Evolutionary conservation across 2,113 vertebrate species (phyloP).

Genomic region (Chaenogobius annularis): DNA sequence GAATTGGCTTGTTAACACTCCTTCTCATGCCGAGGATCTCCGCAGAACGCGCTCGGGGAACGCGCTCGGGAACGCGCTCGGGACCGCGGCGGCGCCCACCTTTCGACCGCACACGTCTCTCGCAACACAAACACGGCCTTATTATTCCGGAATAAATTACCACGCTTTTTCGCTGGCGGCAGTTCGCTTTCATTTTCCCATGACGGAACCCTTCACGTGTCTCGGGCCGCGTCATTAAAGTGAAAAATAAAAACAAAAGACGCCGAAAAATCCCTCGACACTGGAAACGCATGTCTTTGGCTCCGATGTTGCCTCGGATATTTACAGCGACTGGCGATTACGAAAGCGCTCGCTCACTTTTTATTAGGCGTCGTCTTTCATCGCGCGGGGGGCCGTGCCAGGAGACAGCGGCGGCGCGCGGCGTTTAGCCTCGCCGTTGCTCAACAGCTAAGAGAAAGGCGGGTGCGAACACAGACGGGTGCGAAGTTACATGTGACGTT

Average conservation of each 20-base stretch:
- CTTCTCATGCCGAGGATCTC: conserved; percentile 53
- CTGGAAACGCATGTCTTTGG: conserved; percentile 8
- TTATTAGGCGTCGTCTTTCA: conserved; percentile 44
- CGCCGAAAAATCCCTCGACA: conserved; percentile 22
- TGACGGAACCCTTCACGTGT: conserved; percentile 33
- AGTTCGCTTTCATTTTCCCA: conserved; percentile 20
- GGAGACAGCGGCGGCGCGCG: conserved; percentile 43
- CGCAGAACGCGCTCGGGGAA: conserved; percentile 59
- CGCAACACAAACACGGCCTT: conserved; percentile 46
- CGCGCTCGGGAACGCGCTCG: conserved; percentile 59
- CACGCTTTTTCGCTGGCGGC: conserved; percentile 27
- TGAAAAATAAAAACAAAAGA: conserved; percentile 48
- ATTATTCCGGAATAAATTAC: conserved; percentile 34
- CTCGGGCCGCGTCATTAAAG: conserved; percentile 29
- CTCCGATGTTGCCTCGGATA: conserved; percentile 10
- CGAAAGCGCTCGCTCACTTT: conserved; percentile 34
- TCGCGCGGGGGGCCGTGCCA: conserved; percentile 26
- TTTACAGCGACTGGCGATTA: conserved; percentile 18
- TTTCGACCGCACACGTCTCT: conserved; percentile 35
- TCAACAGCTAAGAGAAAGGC: conserved; percentile 15
- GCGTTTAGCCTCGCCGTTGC: conserved; percentile 49
- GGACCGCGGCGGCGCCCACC: conserved; percentile 54
- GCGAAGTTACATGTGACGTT: too few relatives aligned
- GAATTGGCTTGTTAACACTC: conserved; percentile 54
- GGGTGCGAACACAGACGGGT: background rate